phyloP scores from a whole-genome alignment of 2,888 invertebrate species.

The Branchellion lobata region DNA sequence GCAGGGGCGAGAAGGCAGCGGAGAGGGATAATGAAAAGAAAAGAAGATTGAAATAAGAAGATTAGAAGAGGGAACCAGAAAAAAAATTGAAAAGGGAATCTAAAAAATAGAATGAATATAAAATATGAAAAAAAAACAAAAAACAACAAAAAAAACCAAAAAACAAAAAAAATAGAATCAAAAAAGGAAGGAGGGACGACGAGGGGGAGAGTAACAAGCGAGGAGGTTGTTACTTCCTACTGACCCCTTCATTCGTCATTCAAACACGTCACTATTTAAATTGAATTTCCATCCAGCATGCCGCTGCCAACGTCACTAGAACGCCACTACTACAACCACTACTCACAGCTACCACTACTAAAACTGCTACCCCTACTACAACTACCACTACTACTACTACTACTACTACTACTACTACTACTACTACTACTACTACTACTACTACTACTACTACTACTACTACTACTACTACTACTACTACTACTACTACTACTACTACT shows the following conservation, averaged over 20 bases:
- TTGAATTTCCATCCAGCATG: background rate
- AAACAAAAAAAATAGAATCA: background rate
- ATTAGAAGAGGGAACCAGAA: background rate
- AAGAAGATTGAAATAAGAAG: too few species aligned
- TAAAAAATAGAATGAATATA: background rate
- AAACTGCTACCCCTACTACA: background rate
- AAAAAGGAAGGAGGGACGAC: background rate
- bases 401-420: background rate
- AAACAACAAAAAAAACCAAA: background rate
- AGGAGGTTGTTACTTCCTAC: too few species aligned
- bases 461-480: conserved; percentile 18
- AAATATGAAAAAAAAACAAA: background rate
- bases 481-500: conserved; percentile 23
- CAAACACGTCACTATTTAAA: background rate
- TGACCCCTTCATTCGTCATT: background rate
- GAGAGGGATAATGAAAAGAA: too few species aligned
- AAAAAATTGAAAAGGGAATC: background rate
- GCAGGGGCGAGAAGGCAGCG: too few species aligned
- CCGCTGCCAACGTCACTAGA: background rate
- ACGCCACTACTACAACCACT: conserved; percentile 4
- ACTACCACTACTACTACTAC: background rate
- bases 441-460: conserved; percentile 13
- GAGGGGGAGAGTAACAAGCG: too few species aligned
- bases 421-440: conserved; percentile 18
- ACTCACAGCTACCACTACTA: conserved; percentile 11